Base-by-base conservation (phyloP, 2,888 invertebrate species). In the Acanthosepion lycidas region DNA sequence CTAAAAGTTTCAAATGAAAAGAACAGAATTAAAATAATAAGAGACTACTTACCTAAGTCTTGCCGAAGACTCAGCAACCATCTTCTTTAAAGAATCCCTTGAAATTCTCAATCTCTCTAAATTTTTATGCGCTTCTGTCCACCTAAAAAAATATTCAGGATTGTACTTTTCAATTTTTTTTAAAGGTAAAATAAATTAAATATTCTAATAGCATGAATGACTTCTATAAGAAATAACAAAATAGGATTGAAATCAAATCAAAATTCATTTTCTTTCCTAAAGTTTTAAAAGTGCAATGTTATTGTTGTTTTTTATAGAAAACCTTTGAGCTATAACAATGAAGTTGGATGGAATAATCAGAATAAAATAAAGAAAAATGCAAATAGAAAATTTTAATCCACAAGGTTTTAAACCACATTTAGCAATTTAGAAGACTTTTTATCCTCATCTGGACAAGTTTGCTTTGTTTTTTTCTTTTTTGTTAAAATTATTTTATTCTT, bases 91-190 rank as follows among this genome's bases (percentile, higher is more conserved):
- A 33, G 95, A 95, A 28, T 96, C 95, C 94, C 96, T 96, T 5
- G 97, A 96, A 94, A 98, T 96, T 42, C 96, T 96, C 94, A 97
- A 97, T 33, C 96, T 95, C 78, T 96, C 95, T 94, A 98, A 96
- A 51, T 97, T 95, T 23, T 96, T 96, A 96, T 98, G 97, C n/a
- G 97, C 97, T 91, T 97, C 96, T 15, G 97, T 97, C 97, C 97
- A 98, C 99, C 97, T 97, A 95, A 18, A 95, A 95, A 91, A 94
- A 26, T 91, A 91, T 42, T 3, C 42, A 42, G 42, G 42, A 42
- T 42, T 42, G 42, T 42, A 42, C 42, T 42, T 42, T 42, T 42
- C 42, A 42, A 42, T 2, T 2, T 42, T 42, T 42, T 42, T 42
- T 1, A 42, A 42, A 42, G 42, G 42, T 42, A 42, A 42, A 42